Evolutionary conservation across 2,113 vertebrate species (phyloP).

Genomic region (Protobothrops mucrosquamatus): DNA sequence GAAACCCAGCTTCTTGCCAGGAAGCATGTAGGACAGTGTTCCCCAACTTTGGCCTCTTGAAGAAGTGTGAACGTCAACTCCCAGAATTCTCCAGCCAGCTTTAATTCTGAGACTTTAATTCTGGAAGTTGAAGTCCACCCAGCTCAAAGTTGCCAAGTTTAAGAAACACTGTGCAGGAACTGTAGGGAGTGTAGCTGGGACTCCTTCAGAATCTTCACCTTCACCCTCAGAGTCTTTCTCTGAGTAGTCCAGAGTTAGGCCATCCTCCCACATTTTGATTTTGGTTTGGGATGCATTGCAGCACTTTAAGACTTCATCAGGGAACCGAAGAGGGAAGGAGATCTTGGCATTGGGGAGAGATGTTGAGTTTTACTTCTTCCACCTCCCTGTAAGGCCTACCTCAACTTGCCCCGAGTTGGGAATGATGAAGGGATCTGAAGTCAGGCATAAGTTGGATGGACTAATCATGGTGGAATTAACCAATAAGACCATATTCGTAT

Average conservation of each 20-base stretch:
- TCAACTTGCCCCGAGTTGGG: not conserved
- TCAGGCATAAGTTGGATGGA: not conserved
- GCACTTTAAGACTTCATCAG: not conserved
- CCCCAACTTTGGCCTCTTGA: not conserved
- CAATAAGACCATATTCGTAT: not conserved
- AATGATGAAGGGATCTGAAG: not conserved
- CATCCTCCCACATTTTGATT: rapidly evolving
- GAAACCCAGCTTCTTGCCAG: constrained; percentile 49
- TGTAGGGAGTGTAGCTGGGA: not conserved
- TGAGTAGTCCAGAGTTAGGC: not conserved
- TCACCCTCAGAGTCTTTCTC: not conserved
- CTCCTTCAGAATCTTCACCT: not conserved
- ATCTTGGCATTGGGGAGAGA: not conserved
- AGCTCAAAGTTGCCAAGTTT: not conserved
- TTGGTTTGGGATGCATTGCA: rapidly evolving
- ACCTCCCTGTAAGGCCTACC: not conserved
- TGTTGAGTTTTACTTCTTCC: not conserved
- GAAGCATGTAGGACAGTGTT: not conserved
- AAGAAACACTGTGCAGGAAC: not conserved
- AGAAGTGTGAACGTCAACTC: not conserved
- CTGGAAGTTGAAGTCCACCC: not conserved
- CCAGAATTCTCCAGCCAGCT: not conserved
- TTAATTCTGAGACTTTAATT: too few species aligned
- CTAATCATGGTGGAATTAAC: not conserved
- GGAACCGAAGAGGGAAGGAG: not conserved